A percentile compares a stretch with the other conserved stretches of the same genome.
Conservation (phyloP, 2,888 invertebrate species). For the Apodemia mormo region DNA sequence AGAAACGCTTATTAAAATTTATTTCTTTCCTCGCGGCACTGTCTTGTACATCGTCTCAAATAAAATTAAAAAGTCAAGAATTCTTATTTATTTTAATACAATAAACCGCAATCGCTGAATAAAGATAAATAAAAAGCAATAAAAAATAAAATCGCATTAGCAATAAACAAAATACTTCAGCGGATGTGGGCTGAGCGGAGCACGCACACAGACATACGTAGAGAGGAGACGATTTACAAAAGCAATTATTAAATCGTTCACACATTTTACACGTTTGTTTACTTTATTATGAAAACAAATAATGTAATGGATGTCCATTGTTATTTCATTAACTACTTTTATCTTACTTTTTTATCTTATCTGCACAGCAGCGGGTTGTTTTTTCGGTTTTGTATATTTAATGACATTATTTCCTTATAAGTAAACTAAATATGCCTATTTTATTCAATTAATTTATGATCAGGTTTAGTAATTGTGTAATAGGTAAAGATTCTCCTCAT, state of each 20-base stretch:
- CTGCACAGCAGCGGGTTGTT: neutral
- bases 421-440: no score
- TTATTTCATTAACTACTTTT: neutral
- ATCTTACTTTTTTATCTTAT: neutral
- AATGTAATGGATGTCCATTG: constrained; percentile 6
- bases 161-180: constrained; percentile 82
- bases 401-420: no score
- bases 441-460: no score
- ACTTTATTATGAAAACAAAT: constrained; percentile 13
- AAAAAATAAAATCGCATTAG: constrained; percentile 82
- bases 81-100: constrained; percentile 83
- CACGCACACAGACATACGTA: constrained; percentile 60
- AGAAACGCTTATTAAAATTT: constrained; percentile 82
- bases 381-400: neutral
- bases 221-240: constrained; percentile 44
- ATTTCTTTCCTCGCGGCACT: constrained; percentile 78
- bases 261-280: constrained; percentile 13
- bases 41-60: constrained; percentile 78
- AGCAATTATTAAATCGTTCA: constrained; percentile 31
- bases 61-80: constrained; percentile 82
- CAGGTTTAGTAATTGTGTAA: no score
- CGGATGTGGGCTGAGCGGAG: constrained; percentile 78
- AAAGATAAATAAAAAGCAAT: constrained; percentile 82
- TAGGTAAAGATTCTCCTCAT: no score
- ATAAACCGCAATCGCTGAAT: constrained; percentile 82